phyloP scores from a whole-genome alignment of 2,888 invertebrate genomes.

The Phyllotreta striolata region DNA sequence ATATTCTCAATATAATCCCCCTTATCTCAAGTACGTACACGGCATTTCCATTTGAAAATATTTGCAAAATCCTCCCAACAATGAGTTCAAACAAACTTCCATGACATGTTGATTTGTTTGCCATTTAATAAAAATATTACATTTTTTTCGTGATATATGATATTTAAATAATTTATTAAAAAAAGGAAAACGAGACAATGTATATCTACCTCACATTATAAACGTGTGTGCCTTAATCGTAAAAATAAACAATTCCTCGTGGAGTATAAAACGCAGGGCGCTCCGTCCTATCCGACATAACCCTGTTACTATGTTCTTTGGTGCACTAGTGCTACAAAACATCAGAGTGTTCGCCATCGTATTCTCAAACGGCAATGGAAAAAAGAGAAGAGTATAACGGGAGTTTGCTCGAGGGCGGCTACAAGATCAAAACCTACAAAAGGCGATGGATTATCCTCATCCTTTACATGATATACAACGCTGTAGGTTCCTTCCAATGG shows the following conservation, averaged over 20 bases:
- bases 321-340: not conserved
- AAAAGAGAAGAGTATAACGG: conserved; percentile 13
- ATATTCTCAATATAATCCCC: too few species aligned
- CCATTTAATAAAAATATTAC: conserved; percentile 1
- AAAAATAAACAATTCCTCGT: conserved; percentile 11
- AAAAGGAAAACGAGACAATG: not conserved
- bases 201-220: not conserved
- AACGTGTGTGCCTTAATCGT: not conserved
- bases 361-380: conserved; percentile 12
- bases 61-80: conserved; percentile 3
- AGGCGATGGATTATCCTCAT: conserved; percentile 83
- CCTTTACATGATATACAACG: conserved; percentile 87
- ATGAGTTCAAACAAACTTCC: conserved; percentile 1
- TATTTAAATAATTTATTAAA: conserved; percentile 1
- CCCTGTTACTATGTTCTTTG: conserved; percentile 8
- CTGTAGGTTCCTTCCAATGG: conserved; percentile 93
- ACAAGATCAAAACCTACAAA: conserved; percentile 50
- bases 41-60: conserved; percentile 9
- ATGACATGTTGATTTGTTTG: conserved; percentile 12
- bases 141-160: not conserved
- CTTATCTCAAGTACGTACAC: not conserved
- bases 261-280: not conserved
- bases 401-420: not conserved
- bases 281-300: not conserved
- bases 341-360: not conserved